Evolutionary conservation across 2,113 vertebrate genomes (phyloP), one percentile per base, ranked within the genome.

Genomic region (Cynocephalus volans): DNA sequence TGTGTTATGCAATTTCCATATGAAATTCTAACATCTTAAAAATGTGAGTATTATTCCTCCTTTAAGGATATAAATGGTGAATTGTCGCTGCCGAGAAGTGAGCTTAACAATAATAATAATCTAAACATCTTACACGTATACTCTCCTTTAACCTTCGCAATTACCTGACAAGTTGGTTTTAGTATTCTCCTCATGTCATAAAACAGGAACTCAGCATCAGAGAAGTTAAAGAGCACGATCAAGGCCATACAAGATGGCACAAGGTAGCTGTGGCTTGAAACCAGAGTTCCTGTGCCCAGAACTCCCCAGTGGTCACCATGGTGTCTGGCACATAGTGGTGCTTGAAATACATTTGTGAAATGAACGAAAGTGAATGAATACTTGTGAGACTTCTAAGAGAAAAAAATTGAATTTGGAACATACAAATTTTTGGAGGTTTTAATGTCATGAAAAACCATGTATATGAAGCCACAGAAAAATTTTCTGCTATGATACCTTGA

Each of bases 401-500:
- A 93, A 56, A 56, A 85, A 93, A 65, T 0, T 41, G 65, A 65
- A 0, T 33, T 69, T 84, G 23, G 76, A 81, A 77, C 10, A 62
- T 33, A 67, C 0, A 26, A n/a, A n/a, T 24, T 96, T 90, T 60
- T 31, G 3, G 14, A 83, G 54, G 1, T 56, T 83, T 96, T 62
- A 75, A 18, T 54, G 23, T 56, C 62, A 45, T 54, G 7, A 73
- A 79, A 90, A 64, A 33, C 2, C 7, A 48, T 45, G n/a, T 14
- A 36, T 67, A 58, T 64, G 19, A 95, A 93, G 58, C 41, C 54
- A 81, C 3, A 41, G 33, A 8, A 69, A 41, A 67, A 48, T 62
- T 54, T 62, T 95, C 65, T 94, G 24, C 48, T 92, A 48, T 60
- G 67, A 73, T 41, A 73, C 56, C 67, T 97, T 97, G 86, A 98